These are phyloP conservation scores for Clarias fuscus DNA, from an alignment of 2,797 vertebrate species.

Conservation along the genomic window DNA sequence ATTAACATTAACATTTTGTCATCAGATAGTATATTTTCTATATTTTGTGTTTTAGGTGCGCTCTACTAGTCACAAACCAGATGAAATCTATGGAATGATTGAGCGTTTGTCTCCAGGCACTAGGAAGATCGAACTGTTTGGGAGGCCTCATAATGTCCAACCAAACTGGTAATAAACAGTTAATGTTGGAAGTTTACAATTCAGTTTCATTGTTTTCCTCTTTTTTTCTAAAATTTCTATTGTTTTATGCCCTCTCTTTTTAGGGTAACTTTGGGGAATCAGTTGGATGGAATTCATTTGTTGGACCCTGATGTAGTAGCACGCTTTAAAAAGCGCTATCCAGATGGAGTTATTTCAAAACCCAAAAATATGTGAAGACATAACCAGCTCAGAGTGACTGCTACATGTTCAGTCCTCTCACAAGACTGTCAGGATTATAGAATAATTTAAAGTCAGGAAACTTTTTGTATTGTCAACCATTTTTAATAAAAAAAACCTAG, in stretches of 20 bases:
- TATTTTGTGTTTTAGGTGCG: conserved; percentile 76
- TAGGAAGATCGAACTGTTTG: conserved; percentile 91
- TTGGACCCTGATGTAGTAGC: conserved; percentile 90
- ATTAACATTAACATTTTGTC: no score
- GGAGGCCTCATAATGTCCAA: conserved; percentile 90
- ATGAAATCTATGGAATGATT: conserved; percentile 97
- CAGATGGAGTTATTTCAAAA: conserved; percentile 91
- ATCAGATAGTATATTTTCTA: neutral
- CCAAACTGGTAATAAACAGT: conserved; percentile 84
- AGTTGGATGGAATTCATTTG: conserved; percentile 90
- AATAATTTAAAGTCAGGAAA: conserved; percentile 2
- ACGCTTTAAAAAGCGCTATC: conserved; percentile 88
- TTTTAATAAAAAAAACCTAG: conserved; percentile 53
- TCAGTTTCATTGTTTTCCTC: neutral
- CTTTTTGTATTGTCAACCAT: conserved; percentile 25
- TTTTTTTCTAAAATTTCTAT: neutral
- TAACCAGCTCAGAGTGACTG: neutral
- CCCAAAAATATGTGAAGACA: conserved; percentile 74
- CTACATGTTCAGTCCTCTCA: neutral
- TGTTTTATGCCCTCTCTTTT: neutral
- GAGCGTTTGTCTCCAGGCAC: conserved; percentile 92
- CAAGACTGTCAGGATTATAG: conserved; percentile 7
- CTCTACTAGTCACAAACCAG: conserved; percentile 94
- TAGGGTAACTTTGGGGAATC: conserved; percentile 91
- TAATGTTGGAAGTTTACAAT: neutral